Evolutionary conservation across 1,140 invertebrate genomes (phyloP).

Genomic region (Dreissena polymorpha): DNA sequence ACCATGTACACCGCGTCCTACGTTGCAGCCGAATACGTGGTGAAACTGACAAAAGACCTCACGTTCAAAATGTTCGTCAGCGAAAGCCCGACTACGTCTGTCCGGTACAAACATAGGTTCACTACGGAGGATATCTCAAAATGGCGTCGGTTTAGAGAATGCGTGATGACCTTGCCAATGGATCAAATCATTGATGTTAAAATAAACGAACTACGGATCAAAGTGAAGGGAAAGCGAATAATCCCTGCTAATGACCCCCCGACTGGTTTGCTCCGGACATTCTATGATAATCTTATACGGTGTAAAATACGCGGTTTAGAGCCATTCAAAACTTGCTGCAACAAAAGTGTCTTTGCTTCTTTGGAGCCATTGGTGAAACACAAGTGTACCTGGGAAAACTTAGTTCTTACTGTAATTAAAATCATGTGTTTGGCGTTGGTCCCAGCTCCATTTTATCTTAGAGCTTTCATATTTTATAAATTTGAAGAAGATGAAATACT

Average conservation of each 20-base stretch:
- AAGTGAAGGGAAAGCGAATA: constrained; percentile 75
- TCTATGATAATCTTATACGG: constrained; percentile 73
- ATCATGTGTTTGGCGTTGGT: constrained; percentile 67
- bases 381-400: constrained; percentile 72
- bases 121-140: constrained; percentile 69
- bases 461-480: constrained; percentile 73
- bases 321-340: constrained; percentile 73
- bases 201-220: constrained; percentile 69
- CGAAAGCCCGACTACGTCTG: constrained; percentile 64
- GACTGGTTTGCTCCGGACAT: constrained; percentile 69
- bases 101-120: constrained; percentile 67
- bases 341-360: constrained; percentile 69
- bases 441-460: constrained; percentile 74
- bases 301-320: constrained; percentile 73
- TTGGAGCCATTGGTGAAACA: constrained; percentile 68
- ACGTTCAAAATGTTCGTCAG: constrained; percentile 73
- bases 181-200: constrained; percentile 71
- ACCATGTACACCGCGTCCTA: constrained; percentile 72
- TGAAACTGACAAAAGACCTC: constrained; percentile 70
- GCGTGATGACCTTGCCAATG: constrained; percentile 61
- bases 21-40: constrained; percentile 73
- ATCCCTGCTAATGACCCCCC: constrained; percentile 75
- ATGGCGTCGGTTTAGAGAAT: constrained; percentile 67
- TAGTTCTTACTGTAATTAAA: constrained; percentile 67
- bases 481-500: constrained; percentile 73